A percentile compares a stretch with the other conserved stretches of the same genome.
Conservation (phyloP, 1,140 invertebrate species). For the Ips nitidus region DNA sequence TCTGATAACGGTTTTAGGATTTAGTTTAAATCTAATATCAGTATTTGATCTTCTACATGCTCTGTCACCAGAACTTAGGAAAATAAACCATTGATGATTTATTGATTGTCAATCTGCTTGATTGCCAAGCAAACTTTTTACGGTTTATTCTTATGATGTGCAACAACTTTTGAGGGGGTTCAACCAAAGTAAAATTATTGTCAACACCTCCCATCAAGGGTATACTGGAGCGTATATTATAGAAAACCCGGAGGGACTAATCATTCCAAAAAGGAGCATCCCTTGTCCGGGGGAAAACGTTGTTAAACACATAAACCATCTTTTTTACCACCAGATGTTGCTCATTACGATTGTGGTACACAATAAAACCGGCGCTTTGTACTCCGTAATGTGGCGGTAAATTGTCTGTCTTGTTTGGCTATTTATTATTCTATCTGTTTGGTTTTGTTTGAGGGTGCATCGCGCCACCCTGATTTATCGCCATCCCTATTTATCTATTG, state of each 20-base stretch:
- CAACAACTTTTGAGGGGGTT: too few species aligned
- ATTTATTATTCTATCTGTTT: conserved; percentile 48
- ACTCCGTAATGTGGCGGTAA: conserved; percentile 49
- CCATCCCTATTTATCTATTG: neutral
- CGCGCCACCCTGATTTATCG: conserved; percentile 41
- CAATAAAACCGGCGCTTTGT: conserved; percentile 43
- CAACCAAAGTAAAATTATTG: too few species aligned
- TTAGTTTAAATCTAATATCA: too few species aligned
- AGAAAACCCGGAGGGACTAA: conserved; percentile 4
- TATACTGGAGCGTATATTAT: too few species aligned
- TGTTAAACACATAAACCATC: conserved; percentile 35
- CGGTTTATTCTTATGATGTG: too few species aligned
- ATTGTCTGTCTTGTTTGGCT: conserved; percentile 48
- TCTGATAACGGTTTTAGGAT: too few species aligned
- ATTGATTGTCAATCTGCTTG: too few species aligned
- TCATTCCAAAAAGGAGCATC: conserved; percentile 25
- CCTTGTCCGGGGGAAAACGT: conserved; percentile 10
- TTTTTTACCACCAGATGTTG: conserved; percentile 49
- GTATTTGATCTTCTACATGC: too few species aligned
- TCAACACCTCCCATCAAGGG: too few species aligned
- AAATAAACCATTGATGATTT: too few species aligned
- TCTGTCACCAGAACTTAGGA: too few species aligned
- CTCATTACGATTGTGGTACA: conserved; percentile 42
- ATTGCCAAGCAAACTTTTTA: too few species aligned
- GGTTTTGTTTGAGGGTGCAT: conserved; percentile 40